These are phyloP conservation scores for Chondrilla cf. caribensis DNA, from an alignment of 37 sponge, comb jelly and placozoan species.

Conservation along the genomic window DNA sequence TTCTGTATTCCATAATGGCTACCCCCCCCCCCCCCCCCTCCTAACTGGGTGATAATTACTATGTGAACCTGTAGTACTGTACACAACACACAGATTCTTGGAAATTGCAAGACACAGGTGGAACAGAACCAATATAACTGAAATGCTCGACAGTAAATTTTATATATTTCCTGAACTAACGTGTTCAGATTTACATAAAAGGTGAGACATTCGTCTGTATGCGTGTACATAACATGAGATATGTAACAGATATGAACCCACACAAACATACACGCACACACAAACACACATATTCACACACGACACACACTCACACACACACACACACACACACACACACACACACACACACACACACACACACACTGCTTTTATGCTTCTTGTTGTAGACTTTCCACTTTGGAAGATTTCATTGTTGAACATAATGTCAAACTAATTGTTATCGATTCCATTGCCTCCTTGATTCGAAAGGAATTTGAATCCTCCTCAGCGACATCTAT, in stretches of 20 bases:
- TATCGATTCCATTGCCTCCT: slow-evolving; percentile 72
- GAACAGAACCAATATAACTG: neutral
- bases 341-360: too few species aligned
- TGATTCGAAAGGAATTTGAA: slow-evolving; percentile 73
- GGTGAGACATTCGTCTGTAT: neutral
- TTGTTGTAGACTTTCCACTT: neutral
- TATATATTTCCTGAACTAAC: slow-evolving; percentile 39
- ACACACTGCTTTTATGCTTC: neutral
- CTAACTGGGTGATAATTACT: neutral
- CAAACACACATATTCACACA: too few species aligned
- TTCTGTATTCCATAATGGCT: too few species aligned
- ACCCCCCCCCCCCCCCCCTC: too few species aligned
- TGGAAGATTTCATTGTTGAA: slow-evolving; percentile 37
- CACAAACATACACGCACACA: too few species aligned
- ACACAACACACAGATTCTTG: slow-evolving; percentile 30
- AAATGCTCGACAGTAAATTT: slow-evolving; percentile 19
- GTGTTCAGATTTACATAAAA: slow-evolving; percentile 15
- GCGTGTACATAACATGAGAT: too few species aligned
- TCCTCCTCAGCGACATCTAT: slow-evolving; percentile 17
- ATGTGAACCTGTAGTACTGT: neutral
- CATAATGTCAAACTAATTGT: slow-evolving; percentile 41
- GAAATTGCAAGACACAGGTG: slow-evolving; percentile 58
- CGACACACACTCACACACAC: neutral
- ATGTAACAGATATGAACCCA: too few species aligned
- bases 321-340: too few species aligned